These are phyloP conservation scores for Leucania comma DNA, from an alignment of 2,888 invertebrate species.

Conservation along the genomic window DNA sequence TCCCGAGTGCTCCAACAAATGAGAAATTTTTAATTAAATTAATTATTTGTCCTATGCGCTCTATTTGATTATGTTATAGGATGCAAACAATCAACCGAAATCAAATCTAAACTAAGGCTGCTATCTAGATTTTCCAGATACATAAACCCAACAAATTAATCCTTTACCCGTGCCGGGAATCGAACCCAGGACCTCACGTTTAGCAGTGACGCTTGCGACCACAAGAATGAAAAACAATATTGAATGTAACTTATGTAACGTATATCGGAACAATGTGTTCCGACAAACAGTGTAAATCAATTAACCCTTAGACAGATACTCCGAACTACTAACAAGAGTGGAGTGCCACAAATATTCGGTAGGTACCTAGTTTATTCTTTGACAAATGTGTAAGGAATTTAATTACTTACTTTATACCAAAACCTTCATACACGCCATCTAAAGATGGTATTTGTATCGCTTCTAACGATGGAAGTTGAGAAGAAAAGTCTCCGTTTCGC, in stretches of 20 bases:
- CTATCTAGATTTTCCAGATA: neutral
- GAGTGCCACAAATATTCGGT: neutral
- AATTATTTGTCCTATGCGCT: too few species aligned
- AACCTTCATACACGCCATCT: conserved; percentile 65
- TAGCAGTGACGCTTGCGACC: too few species aligned
- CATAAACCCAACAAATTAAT: neutral
- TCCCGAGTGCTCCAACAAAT: too few species aligned
- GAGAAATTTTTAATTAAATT: too few species aligned
- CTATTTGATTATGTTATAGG: neutral
- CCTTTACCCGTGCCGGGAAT: neutral
- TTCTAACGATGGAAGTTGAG: conserved; percentile 57
- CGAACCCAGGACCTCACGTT: neutral
- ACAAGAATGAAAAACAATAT: neutral
- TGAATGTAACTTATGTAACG: neutral
- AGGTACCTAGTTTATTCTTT: neutral
- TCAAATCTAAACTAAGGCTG: neutral
- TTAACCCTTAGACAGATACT: neutral
- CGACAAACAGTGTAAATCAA: neutral
- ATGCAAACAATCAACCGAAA: neutral
- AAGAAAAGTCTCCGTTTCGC: conserved; percentile 57
- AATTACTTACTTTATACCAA: conserved; percentile 64
- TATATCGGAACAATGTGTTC: neutral
- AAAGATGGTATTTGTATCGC: conserved; percentile 54
- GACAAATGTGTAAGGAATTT: neutral
- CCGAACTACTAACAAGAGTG: neutral